Base-by-base conservation (phyloP, 2,113 vertebrate genomes). In the Corvus hawaiiensis region DNA sequence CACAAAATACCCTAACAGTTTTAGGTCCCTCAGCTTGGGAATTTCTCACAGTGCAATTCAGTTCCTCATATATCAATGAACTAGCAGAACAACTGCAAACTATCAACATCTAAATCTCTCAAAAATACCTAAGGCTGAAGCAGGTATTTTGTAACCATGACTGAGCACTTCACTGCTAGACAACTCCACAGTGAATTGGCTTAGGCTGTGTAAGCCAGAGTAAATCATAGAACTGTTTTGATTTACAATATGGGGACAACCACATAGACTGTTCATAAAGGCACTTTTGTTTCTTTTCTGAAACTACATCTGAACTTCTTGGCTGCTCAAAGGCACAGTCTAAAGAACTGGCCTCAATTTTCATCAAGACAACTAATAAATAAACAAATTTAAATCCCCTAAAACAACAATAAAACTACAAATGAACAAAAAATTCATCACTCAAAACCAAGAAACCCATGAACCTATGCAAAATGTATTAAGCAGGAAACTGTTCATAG, bases 351-450 rank as follows among this genome's bases (percentile, higher is more conserved):
- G 23, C 7, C 13, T 76, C 27, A 56, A 4, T 55, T 87, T 49
- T 68, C 59, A 15, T 41, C 30, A 20, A 24, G 48, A 23, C 13
- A 83, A 27, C 41, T 17, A 27, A 56, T 32, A 58, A 33, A 23
- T 15, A 17, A 39, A 28, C 2, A 28, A 79, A 51, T 13, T 30
- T 56, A 55, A n/a, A 64, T 8, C 6, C 4, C 43, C 4, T 41
- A 35, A 27, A 51, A 15, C 17, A 44, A 13, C 10, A 37, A 37
- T 4, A 15, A 37, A 43, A 55, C 27, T n/a, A 24, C 26, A 18
- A 46, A 28, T 0, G 0, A 43, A 58, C 5, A n/a, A 33, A 33
- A 32, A 37, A 3, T 27, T 28, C n/a, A 41, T 13, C 8, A 7
- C 15, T 71, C 22, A 22, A 14, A 64, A 54, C 16, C 12, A 69